phyloP scores from a whole-genome alignment of 2,113 vertebrate genomes.

The Boleophthalmus pectinirostris region DNA sequence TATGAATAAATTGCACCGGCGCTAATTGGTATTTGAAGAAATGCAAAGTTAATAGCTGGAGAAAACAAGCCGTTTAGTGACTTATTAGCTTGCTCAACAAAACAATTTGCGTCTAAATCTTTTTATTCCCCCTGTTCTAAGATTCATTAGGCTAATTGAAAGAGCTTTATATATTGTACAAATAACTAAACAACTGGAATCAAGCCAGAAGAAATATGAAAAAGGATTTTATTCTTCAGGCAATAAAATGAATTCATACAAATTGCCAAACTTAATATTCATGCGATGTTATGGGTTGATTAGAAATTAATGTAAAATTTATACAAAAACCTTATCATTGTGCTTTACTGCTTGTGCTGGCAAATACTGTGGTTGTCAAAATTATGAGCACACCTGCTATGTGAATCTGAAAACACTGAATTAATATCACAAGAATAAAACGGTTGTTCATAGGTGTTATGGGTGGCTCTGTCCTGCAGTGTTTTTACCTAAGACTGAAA shows the following conservation, averaged over 20 bases:
- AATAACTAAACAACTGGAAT: conserved; percentile 23
- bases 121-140: conserved; percentile 16
- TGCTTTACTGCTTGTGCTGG: background rate
- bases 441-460: background rate
- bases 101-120: conserved; percentile 33
- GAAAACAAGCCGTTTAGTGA: conserved; percentile 39
- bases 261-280: conserved; percentile 16
- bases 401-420: background rate
- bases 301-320: conserved; percentile 7
- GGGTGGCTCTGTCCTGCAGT: background rate
- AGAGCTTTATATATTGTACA: background rate
- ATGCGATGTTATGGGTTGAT: conserved; percentile 2
- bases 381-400: background rate
- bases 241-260: conserved; percentile 13
- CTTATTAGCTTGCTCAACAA: conserved; percentile 35
- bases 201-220: conserved; percentile 14
- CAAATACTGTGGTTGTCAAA: background rate
- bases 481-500: background rate
- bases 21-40: conserved; percentile 29
- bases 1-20: conserved; percentile 24
- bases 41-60: conserved; percentile 9
- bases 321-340: conserved; percentile 10
- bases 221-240: conserved; percentile 34
- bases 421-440: background rate
- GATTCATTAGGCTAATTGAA: conserved; percentile 29